Evolutionary conservation across 1,140 invertebrate genomes (phyloP).

Genomic region (Acromyrmex heyeri): DNA sequence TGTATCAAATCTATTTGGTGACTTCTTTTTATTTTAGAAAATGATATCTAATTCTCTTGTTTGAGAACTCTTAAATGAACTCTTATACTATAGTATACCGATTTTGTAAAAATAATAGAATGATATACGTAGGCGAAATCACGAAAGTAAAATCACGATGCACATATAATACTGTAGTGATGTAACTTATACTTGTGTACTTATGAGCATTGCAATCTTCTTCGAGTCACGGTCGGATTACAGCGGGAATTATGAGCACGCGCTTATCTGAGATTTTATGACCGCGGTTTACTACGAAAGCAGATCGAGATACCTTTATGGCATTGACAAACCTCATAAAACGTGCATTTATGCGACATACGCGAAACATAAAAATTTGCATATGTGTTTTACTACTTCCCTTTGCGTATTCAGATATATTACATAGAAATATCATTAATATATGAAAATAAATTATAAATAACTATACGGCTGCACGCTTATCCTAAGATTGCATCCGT

Average conservation of each 20-base stretch:
- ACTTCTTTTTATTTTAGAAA: neutral
- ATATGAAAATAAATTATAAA: conserved; percentile 7
- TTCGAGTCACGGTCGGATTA: conserved; percentile 39
- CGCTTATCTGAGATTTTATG: conserved; percentile 51
- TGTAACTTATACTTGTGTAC: conserved; percentile 27
- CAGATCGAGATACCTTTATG: conserved; percentile 46
- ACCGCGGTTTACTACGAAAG: conserved; percentile 39
- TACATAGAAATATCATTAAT: neutral
- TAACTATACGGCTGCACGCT: neutral
- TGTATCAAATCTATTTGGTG: neutral
- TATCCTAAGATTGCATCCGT: neutral
- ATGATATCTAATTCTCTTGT: neutral
- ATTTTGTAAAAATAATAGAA: neutral
- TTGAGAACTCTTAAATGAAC: neutral
- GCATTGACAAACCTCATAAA: conserved; percentile 47
- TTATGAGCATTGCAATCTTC: conserved; percentile 29
- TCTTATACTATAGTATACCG: neutral
- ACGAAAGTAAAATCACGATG: conserved; percentile 15
- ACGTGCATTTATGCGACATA: conserved; percentile 29
- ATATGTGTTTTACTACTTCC: neutral
- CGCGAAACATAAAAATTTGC: conserved; percentile 28
- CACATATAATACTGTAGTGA: conserved; percentile 9
- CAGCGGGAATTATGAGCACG: conserved; percentile 38
- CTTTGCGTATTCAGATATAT: neutral
- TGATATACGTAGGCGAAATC: neutral